Conservation (phyloP, 2,888 invertebrate species). For the Calliopum simillimum region DNA sequence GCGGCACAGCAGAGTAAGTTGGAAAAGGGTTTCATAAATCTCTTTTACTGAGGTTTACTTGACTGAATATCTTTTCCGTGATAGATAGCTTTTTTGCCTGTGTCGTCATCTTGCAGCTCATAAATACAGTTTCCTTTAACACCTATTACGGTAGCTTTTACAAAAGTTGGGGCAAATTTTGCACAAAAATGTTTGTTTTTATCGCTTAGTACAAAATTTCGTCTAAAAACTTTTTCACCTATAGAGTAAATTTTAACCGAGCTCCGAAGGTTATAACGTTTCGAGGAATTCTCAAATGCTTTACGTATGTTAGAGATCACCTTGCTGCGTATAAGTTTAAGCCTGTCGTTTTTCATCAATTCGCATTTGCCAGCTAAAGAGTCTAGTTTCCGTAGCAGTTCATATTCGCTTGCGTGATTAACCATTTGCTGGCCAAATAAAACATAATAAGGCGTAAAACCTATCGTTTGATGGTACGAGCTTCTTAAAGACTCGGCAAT, state of each 20-base stretch:
- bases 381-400: background rate
- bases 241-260: background rate
- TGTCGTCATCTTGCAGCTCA: background rate
- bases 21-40: too few relatives aligned
- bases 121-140: too few relatives aligned
- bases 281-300: background rate
- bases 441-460: constrained; percentile 33
- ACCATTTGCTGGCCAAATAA: constrained; percentile 26
- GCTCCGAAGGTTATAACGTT: constrained; percentile 7
- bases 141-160: constrained; percentile 18
- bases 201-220: constrained; percentile 28
- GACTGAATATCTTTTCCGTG: background rate
- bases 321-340: background rate
- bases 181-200: background rate
- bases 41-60: too few relatives aligned
- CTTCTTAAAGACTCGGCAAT: constrained; percentile 36
- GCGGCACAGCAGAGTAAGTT: too few relatives aligned
- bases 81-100: background rate
- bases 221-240: constrained; percentile 28
- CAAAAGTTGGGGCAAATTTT: constrained; percentile 22
- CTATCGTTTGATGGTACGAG: constrained; percentile 26
- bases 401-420: background rate
- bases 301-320: background rate
- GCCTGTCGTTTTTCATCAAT: background rate
- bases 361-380: background rate